Evolutionary conservation across 2,888 invertebrate species (phyloP), one percentile per base, ranked within the genome.

Genomic region (Aethes cnicana): DNA sequence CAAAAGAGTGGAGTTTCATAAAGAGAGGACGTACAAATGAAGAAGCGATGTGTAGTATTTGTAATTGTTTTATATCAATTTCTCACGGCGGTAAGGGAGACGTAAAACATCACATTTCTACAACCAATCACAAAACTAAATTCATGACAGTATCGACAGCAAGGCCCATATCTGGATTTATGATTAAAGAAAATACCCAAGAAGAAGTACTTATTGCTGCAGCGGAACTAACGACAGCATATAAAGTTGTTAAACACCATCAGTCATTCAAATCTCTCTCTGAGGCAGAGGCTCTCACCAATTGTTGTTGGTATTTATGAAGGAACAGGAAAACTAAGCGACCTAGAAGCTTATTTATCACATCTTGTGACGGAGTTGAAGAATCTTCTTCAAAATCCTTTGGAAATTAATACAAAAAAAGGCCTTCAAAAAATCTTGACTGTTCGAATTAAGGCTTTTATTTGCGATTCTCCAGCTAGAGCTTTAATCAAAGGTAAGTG

Each of bases 221-320:
- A 35, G 35, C 44, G 12, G 44, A 44, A 33, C 17, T 20, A 20
- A 32, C 44, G 17, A 21, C 20, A 25, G 41, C 33, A 30, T 50
- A 46, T 41, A 37, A 47, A 39, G 41, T 35, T 20, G 30, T 53
- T 41, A 48, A 49, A 36, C 49, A 49, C 33, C 49, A 44, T 44
- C 43, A 48, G 44, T 54, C 54, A 23, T 54, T 54, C 42, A 54
- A 49, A 6, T 49, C 49, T 43, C 37, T 54, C n/a, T n/a, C n/a
- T n/a, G n/a, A n/a, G n/a, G n/a, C n/a, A n/a, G n/a, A n/a, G n/a
- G n/a, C n/a, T n/a, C n/a, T n/a, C n/a, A n/a, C n/a, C n/a, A n/a
- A n/a, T n/a, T n/a, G n/a, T n/a, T n/a, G n/a, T n/a, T n/a, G n/a
- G n/a, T n/a, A n/a, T n/a, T n/a, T n/a, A n/a, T n/a, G n/a, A n/a